A percentile compares a stretch with the other conserved stretches of the same genome.
These are phyloP conservation scores for Protonibea diacanthus DNA, from an alignment of 2,797 vertebrate genomes.

Conservation along the genomic window DNA sequence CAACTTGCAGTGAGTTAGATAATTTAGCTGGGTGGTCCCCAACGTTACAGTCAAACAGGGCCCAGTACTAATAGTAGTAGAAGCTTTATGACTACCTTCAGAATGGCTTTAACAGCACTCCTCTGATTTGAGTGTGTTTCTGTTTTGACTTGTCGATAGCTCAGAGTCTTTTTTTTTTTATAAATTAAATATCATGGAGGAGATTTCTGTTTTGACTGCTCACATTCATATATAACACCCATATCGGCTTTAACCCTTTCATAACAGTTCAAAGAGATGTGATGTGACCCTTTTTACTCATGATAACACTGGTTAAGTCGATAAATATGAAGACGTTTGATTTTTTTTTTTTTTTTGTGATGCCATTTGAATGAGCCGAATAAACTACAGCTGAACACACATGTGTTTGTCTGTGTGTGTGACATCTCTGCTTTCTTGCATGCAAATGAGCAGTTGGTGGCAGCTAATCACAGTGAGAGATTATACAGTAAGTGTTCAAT, in stretches of 20 bases:
- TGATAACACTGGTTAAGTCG: not conserved
- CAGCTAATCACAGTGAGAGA: conserved; percentile 2
- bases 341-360: conserved; percentile 50
- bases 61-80: not conserved
- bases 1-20: conserved; percentile 27
- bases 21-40: not conserved
- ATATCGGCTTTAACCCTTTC: conserved; percentile 18
- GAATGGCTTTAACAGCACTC: not conserved
- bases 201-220: conserved; percentile 23
- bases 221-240: conserved; percentile 9
- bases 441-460: not conserved
- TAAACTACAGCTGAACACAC: conserved; percentile 33
- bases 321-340: conserved; percentile 11
- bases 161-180: conserved; percentile 12
- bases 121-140: conserved; percentile 35
- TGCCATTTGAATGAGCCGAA: conserved; percentile 25
- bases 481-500: not conserved
- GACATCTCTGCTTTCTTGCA: conserved; percentile 2
- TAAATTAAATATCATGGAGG: not conserved
- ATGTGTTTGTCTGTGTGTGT: conserved; percentile 5
- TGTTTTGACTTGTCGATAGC: conserved; percentile 27
- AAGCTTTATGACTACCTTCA: not conserved
- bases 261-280: conserved; percentile 10
- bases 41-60: not conserved
- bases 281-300: conserved; percentile 40